These are phyloP conservation scores for Campopleginae sp. DNA, from an alignment of 2,888 invertebrate genomes.

Conservation along the genomic window DNA sequence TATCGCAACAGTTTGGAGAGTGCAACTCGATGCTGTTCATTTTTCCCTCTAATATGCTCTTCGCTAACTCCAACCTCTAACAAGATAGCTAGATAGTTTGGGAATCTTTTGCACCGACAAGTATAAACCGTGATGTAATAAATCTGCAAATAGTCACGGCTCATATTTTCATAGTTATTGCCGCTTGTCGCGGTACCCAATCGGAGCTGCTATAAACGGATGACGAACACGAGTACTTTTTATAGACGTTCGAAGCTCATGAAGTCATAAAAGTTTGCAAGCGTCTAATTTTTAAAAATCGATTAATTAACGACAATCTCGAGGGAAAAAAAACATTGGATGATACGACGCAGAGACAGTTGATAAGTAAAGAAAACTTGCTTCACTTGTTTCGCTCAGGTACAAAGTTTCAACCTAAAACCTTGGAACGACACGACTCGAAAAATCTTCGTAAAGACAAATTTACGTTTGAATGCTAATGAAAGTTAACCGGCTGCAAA, in stretches of 20 bases:
- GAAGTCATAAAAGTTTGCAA: background rate
- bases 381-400: background rate
- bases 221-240: background rate
- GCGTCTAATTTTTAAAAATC: background rate
- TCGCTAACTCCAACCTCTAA: constrained; percentile 35
- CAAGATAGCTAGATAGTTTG: constrained; percentile 56
- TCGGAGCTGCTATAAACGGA: background rate
- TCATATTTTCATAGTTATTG: constrained; percentile 29
- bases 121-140: constrained; percentile 61
- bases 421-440: background rate
- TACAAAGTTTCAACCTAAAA: constrained; percentile 16
- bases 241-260: background rate
- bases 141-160: constrained; percentile 61
- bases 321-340: background rate
- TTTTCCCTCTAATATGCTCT: constrained; percentile 3
- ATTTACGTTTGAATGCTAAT: constrained; percentile 58
- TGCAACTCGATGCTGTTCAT: constrained; percentile 51
- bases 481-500: constrained; percentile 49
- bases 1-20: constrained; percentile 69
- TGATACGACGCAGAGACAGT: background rate
- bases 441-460: constrained; percentile 45
- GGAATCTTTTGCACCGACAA: constrained; percentile 54
- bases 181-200: background rate
- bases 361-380: constrained; percentile 12
- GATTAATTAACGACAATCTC: background rate